phyloP scores from a whole-genome alignment of 2,797 vertebrate species.

The Chaenodraco wilsoni region DNA sequence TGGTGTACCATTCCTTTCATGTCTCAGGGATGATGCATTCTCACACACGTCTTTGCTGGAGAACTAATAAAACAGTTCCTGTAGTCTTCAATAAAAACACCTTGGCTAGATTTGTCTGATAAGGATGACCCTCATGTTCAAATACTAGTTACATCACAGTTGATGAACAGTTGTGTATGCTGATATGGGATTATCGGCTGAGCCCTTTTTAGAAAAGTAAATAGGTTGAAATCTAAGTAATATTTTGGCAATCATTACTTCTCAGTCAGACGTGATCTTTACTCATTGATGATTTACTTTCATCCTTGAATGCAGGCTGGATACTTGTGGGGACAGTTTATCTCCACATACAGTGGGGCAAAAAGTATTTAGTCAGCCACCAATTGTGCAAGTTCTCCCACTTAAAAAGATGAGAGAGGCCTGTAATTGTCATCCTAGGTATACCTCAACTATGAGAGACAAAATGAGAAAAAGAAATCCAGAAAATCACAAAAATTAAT shows the following conservation, averaged over 20 bases:
- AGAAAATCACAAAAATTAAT: too few relatives aligned
- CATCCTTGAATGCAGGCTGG: neutral
- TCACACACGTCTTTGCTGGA: slow-evolving; percentile 20
- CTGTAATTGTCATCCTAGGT: too few relatives aligned
- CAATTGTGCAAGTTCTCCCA: too few relatives aligned
- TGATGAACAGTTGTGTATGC: neutral
- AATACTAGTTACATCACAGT: neutral
- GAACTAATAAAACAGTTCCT: slow-evolving; percentile 21
- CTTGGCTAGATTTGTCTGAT: neutral
- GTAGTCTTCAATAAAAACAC: slow-evolving; percentile 5
- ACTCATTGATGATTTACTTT: neutral
- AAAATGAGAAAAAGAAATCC: too few relatives aligned
- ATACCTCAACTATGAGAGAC: too few relatives aligned
- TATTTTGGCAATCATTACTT: too few relatives aligned
- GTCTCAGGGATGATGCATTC: slow-evolving; percentile 27
- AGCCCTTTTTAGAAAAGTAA: neutral
- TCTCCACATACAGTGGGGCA: too few relatives aligned
- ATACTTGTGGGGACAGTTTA: neutral
- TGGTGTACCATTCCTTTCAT: slow-evolving; percentile 36
- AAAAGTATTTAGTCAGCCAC: too few relatives aligned
- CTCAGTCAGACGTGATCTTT: too few relatives aligned
- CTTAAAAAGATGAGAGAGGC: too few relatives aligned
- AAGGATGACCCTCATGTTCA: neutral
- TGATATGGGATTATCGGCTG: neutral
- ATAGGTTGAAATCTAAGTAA: too few relatives aligned